Base-by-base conservation (phyloP, 2,888 invertebrate genomes). In the Drosophila hamatofila region DNA sequence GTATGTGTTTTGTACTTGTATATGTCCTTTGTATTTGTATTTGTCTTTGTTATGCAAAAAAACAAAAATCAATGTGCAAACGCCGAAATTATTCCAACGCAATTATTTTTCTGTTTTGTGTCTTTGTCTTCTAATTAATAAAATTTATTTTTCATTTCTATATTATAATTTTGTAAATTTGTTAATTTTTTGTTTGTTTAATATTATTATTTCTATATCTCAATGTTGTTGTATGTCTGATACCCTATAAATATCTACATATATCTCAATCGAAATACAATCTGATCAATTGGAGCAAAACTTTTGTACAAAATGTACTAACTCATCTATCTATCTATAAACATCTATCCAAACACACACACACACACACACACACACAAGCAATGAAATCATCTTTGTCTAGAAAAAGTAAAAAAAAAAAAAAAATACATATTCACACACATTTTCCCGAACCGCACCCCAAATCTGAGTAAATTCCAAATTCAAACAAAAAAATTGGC, bases 211-310 rank as follows among this genome's bases (percentile, higher is more conserved):
- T 78, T 85, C 80, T 65, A 68, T 30, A 18, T 49, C 27, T 49
- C 30, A 49, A 30, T 83, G 83, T 85, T 85, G 83, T 83, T 88
- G 83, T 83, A 74, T 61, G 68, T 71, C 49, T 59, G 46, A 46
- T 33, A 37, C 23, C 58, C 30, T 37, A 44, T 39, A 35, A 46
- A 52, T 52, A 41, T 41, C 9, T 30, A 18, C 21, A 23, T 37
- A 16, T 35, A 30, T 30, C 2, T 27, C 8, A 8, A 30, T 39
- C 46, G 33, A 56, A 56, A 55, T 16, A 30, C 30, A 58, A 46
- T 46, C 23, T 48, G 48, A 48, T 48, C 35, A 39, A 37, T 46
- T 54, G 21, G 39, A 42, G 33, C 54, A 49, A 54, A 75, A 46
- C 39, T 59, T 23, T 51, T 78, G 75, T 72, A 78, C 54, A 72